Evolutionary conservation across 2,113 vertebrate genomes (phyloP).

Genomic region (Hydrolagus affinis): DNA sequence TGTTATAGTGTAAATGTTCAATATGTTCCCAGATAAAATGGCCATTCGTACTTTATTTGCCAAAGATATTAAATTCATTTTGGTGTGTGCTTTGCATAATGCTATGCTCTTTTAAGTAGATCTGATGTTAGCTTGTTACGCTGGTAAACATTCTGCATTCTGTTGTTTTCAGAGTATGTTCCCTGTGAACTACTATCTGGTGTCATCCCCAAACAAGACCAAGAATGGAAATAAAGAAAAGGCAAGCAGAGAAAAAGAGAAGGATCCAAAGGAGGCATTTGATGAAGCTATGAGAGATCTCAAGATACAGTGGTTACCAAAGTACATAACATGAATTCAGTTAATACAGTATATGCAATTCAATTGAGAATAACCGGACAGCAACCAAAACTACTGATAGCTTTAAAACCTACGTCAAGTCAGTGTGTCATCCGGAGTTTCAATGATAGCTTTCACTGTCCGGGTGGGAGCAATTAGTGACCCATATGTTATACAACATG

Average conservation of each 20-base stretch:
- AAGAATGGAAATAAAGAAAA: constrained; percentile 26
- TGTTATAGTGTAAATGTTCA: too few species aligned
- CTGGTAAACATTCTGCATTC: neutral
- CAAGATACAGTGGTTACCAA: constrained; percentile 31
- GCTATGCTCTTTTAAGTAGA: too few species aligned
- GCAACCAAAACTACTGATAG: neutral
- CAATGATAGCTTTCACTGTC: neutral
- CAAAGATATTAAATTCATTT: too few species aligned
- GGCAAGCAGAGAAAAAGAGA: constrained; percentile 1
- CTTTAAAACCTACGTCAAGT: too few species aligned
- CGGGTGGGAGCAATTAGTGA: too few species aligned
- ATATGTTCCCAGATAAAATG: too few species aligned
- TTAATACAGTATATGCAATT: neutral
- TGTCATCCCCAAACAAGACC: constrained; percentile 19
- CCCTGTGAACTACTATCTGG: constrained; percentile 19
- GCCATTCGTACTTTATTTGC: too few species aligned
- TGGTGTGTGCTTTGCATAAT: too few species aligned
- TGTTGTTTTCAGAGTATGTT: constrained; percentile 11
- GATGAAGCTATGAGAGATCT: constrained; percentile 29
- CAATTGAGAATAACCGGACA: neutral
- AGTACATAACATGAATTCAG: constrained; percentile 12
- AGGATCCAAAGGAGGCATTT: neutral
- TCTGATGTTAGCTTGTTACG: too few species aligned
- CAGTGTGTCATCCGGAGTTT: neutral
- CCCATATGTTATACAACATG: too few species aligned